Evolutionary conservation across 2,888 invertebrate genomes (phyloP).

Genomic region (Melanotus villosus): DNA sequence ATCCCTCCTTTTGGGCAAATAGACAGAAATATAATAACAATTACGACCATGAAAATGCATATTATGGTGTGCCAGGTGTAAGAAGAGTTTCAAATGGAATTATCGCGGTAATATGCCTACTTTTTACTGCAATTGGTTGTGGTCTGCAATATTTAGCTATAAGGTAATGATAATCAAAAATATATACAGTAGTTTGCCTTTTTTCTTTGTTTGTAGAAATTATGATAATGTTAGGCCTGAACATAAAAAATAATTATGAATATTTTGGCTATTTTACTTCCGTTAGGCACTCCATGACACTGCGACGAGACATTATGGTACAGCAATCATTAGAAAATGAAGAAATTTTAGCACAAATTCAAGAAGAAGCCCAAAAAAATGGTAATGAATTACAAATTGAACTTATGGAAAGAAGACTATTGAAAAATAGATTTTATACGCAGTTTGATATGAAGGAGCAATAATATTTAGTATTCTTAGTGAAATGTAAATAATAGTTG

Average conservation of each 20-base stretch:
- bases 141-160: constrained; percentile 74
- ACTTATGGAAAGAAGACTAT: constrained; percentile 55
- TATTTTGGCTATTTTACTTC: constrained; percentile 44
- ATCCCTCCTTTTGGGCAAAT: constrained; percentile 67
- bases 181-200: background rate
- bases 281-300: constrained; percentile 71
- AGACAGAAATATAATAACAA: constrained; percentile 60
- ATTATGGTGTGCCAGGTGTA: constrained; percentile 76
- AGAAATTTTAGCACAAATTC: constrained; percentile 70
- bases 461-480: too few species aligned
- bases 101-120: constrained; percentile 73
- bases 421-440: too few species aligned
- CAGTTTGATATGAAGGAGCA: too few species aligned
- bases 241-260: background rate
- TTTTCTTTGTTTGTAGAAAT: constrained; percentile 11
- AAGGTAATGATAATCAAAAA: constrained; percentile 67
- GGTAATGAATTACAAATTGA: constrained; percentile 72
- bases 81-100: constrained; percentile 74
- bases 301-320: constrained; percentile 68
- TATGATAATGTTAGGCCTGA: constrained; percentile 24
- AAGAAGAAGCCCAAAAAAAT: constrained; percentile 70
- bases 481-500: too few species aligned
- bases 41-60: constrained; percentile 66
- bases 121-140: constrained; percentile 74
- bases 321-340: constrained; percentile 70